These are phyloP conservation scores for Riptortus pedestris DNA, from an alignment of 1,140 invertebrate species.

Conservation along the genomic window DNA sequence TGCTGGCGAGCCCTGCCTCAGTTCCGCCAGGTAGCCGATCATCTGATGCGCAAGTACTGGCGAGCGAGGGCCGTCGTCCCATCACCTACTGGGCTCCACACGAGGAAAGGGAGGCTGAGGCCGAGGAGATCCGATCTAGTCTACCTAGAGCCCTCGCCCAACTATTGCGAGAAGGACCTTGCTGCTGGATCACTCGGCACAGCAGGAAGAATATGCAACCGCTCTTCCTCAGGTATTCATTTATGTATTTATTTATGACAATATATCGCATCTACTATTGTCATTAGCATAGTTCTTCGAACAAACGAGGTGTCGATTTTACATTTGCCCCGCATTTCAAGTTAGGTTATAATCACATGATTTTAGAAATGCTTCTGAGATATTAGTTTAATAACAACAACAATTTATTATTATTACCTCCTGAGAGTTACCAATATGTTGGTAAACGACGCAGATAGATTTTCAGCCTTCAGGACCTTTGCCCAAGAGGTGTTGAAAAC, in stretches of 20 bases:
- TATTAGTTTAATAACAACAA: too few species aligned
- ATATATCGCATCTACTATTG: too few species aligned
- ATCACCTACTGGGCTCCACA: not conserved
- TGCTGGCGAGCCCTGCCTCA: slow-evolving; percentile 85
- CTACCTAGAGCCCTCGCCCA: slow-evolving; percentile 80
- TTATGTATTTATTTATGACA: not conserved
- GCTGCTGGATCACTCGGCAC: slow-evolving; percentile 72
- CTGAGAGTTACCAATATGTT: too few species aligned
- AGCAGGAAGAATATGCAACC: slow-evolving; percentile 70
- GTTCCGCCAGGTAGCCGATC: slow-evolving; percentile 72
- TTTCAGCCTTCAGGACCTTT: too few species aligned
- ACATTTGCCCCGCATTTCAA: too few species aligned
- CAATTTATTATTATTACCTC: too few species aligned
- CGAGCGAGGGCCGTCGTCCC: slow-evolving; percentile 58
- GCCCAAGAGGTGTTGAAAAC: too few species aligned
- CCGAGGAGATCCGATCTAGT: slow-evolving; percentile 79
- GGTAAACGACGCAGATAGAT: too few species aligned
- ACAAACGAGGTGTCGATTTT: not conserved
- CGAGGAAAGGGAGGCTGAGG: slow-evolving; percentile 5
- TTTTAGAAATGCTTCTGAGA: too few species aligned
- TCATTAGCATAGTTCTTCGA: not conserved
- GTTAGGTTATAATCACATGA: too few species aligned
- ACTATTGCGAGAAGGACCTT: slow-evolving; percentile 76
- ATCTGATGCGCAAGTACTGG: slow-evolving; percentile 72
- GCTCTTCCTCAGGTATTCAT: slow-evolving; percentile 56